These are phyloP conservation scores for Pomacea canaliculata DNA, from an alignment of 2,888 invertebrate species.

Conservation along the genomic window DNA sequence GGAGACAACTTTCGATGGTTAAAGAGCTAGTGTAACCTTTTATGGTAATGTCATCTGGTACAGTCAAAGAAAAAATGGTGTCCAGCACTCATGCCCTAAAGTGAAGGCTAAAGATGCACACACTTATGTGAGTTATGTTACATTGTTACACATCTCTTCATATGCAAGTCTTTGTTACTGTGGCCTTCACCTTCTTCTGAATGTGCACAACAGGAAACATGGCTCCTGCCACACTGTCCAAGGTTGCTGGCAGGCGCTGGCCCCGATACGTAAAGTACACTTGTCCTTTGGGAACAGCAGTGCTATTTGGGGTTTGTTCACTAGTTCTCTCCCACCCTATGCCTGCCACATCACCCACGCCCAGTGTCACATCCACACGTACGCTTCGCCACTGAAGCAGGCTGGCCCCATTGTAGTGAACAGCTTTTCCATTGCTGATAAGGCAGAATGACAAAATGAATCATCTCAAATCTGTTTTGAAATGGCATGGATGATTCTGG, in stretches of 20 bases:
- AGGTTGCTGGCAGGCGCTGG: slow-evolving; percentile 56
- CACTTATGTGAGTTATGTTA: no score
- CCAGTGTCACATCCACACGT: slow-evolving; percentile 64
- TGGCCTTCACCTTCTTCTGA: slow-evolving; percentile 64
- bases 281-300: slow-evolving; percentile 47
- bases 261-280: slow-evolving; percentile 70
- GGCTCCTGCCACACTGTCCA: slow-evolving; percentile 67
- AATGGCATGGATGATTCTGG: background rate
- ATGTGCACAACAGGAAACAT: slow-evolving; percentile 70
- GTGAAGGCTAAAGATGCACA: no score
- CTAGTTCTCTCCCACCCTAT: slow-evolving; percentile 67
- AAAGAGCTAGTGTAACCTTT: no score
- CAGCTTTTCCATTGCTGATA: slow-evolving; percentile 68
- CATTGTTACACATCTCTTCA: no score
- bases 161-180: no score
- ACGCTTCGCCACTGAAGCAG: slow-evolving; percentile 69
- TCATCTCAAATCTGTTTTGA: no score
- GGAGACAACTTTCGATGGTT: no score
- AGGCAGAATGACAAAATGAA: background rate
- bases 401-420: slow-evolving; percentile 69
- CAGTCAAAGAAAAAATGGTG: no score
- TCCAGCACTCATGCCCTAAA: no score
- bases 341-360: slow-evolving; percentile 66
- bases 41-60: no score
- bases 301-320: slow-evolving; percentile 36